phyloP scores from a whole-genome alignment of 2,113 vertebrate species.

The Romanogobio albipinnatus region DNA sequence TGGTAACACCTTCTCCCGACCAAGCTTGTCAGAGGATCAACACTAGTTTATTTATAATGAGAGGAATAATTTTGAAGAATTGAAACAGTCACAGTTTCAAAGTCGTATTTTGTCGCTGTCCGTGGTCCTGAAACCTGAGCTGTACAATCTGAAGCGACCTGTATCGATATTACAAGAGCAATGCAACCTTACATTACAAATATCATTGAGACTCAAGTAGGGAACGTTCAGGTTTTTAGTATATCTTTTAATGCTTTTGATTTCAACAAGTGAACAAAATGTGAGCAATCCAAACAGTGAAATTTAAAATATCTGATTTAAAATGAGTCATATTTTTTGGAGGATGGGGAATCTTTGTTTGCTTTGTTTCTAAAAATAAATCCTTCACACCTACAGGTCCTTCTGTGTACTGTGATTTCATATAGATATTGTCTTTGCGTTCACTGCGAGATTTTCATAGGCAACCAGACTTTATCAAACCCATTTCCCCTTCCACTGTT shows the following conservation, averaged over 20 bases:
- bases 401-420: slow-evolving; percentile 17
- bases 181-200: neutral
- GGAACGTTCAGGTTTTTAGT: neutral
- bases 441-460: neutral
- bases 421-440: neutral
- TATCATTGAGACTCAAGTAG: neutral
- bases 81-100: neutral
- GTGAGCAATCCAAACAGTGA: neutral
- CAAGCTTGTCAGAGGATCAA: neutral
- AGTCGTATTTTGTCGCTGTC: slow-evolving; percentile 2
- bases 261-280: neutral
- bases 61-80: neutral
- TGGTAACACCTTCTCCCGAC: neutral
- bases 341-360: slow-evolving; percentile 23
- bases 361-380: slow-evolving; percentile 55
- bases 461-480: neutral
- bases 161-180: neutral
- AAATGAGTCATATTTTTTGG: slow-evolving; percentile 34
- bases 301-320: neutral
- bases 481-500: neutral
- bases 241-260: neutral
- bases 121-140: slow-evolving; percentile 25
- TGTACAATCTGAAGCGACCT: neutral
- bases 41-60: neutral
- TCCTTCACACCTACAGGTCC: slow-evolving; percentile 44